phyloP scores from a whole-genome alignment of 2,888 invertebrate genomes.

The Caenorhabditis sulstoni region DNA sequence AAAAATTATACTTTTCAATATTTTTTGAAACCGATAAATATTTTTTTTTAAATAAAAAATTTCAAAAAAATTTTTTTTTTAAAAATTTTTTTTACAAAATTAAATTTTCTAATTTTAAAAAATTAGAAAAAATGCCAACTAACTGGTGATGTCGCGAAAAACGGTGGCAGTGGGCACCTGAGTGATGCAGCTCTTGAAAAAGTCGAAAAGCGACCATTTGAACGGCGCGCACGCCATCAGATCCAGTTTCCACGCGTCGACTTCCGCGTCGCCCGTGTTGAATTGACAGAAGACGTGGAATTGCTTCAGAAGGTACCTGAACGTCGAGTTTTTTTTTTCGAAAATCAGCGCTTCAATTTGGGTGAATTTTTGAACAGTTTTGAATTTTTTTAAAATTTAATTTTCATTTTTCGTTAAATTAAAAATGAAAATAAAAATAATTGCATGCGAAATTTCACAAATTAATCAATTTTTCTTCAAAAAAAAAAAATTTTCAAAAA shows the following conservation, averaged over 20 bases:
- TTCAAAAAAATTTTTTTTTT: not conserved
- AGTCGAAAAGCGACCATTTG: conserved; percentile 52
- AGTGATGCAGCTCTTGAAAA: conserved; percentile 61
- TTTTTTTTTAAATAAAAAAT: too few species aligned
- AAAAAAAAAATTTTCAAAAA: too few species aligned
- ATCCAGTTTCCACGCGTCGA: conserved; percentile 62
- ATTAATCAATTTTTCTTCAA: too few species aligned
- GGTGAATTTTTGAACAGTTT: too few species aligned
- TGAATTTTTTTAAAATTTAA: not conserved
- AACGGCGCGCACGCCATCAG: conserved; percentile 64
- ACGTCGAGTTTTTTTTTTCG: not conserved
- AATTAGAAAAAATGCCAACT: conserved; percentile 5
- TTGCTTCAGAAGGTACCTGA: conserved; percentile 66
- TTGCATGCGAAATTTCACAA: too few species aligned
- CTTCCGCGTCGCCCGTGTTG: conserved; percentile 57
- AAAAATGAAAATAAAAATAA: too few species aligned
- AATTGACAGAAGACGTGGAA: conserved; percentile 67
- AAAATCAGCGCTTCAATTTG: too few species aligned
- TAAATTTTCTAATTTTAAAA: not conserved
- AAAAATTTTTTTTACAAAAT: not conserved
- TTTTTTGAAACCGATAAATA: too few species aligned
- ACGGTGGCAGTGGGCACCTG: conserved; percentile 65
- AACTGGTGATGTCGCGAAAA: conserved; percentile 61
- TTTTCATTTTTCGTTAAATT: too few species aligned
- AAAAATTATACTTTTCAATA: too few species aligned